Percentiles rank a stretch among this genome's conserved stretches.
Evolutionary conservation across 2,888 invertebrate genomes (phyloP).

Genomic region (Dexiosoma caninum): DNA sequence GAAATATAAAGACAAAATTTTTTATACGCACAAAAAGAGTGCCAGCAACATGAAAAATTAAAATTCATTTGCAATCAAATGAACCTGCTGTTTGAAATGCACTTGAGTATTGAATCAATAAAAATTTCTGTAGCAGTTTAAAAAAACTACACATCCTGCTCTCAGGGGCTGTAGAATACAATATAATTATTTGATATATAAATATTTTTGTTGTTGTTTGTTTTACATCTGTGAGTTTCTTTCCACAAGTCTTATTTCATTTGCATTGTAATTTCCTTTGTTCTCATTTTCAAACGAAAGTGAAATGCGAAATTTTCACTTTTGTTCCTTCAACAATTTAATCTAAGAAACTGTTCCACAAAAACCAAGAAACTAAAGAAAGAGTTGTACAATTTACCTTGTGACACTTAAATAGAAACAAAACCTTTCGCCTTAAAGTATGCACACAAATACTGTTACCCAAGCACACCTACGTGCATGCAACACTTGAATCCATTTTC

Average conservation of each 20-base stretch:
- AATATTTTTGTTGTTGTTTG: background rate
- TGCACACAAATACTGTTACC: background rate
- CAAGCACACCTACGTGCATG: background rate
- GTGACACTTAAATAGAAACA: background rate
- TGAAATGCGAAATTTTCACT: background rate
- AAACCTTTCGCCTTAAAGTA: background rate
- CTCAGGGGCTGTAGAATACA: background rate
- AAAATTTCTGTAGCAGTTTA: too few species aligned
- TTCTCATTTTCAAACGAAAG: background rate
- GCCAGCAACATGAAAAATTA: too few species aligned
- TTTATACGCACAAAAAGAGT: too few species aligned
- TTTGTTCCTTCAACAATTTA: background rate
- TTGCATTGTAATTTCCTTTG: background rate
- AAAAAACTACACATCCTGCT: too few species aligned
- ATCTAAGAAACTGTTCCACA: background rate
- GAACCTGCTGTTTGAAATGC: too few species aligned
- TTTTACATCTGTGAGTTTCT: background rate
- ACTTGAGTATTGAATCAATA: too few species aligned
- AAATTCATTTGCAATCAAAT: too few species aligned
- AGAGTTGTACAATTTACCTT: conserved; percentile 25
- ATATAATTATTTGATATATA: too few species aligned
- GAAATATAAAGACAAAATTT: too few species aligned
- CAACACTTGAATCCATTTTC: background rate
- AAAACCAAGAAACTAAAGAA: background rate
- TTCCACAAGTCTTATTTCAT: background rate